A percentile compares a stretch with the other conserved stretches of the same genome.
These are phyloP conservation scores for Cheilosia urbana DNA, from an alignment of 2,888 invertebrate species.

Conservation along the genomic window DNA sequence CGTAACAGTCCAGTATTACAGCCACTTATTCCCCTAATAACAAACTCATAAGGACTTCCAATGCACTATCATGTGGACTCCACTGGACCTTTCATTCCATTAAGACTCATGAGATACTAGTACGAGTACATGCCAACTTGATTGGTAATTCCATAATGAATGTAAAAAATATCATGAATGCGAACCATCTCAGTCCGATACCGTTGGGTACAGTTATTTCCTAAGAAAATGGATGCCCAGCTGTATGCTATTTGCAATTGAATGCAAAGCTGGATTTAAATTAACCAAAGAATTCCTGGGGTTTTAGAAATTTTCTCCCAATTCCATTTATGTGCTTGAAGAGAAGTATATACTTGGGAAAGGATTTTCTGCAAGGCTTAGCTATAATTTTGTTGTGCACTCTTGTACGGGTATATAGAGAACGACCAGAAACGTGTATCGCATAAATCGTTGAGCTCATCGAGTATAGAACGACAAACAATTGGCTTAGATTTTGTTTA, in stretches of 20 bases:
- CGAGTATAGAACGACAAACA: conserved; percentile 47
- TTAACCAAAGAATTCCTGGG: conserved; percentile 17
- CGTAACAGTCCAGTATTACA: no score
- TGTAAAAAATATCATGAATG: neutral
- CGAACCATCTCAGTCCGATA: neutral
- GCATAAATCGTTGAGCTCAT: conserved; percentile 48
- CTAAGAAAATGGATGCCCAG: conserved; percentile 6
- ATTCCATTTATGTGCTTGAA: conserved; percentile 17
- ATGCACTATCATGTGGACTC: no score
- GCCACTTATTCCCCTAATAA: no score
- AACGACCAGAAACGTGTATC: conserved; percentile 21
- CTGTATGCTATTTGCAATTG: conserved; percentile 6
- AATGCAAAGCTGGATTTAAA: conserved; percentile 49
- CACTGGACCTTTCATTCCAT: neutral
- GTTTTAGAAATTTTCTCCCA: conserved; percentile 5
- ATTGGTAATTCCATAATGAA: conserved; percentile 21
- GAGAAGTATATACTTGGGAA: neutral
- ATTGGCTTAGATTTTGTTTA: conserved; percentile 27
- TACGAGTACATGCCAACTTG: neutral
- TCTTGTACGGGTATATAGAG: neutral
- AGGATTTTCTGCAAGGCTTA: conserved; percentile 4
- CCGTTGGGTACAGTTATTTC: neutral
- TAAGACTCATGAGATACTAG: neutral
- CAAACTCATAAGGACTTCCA: no score
- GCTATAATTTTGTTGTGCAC: neutral